phyloP scores from a whole-genome alignment of 2,113 vertebrate species.

The Pardalotus punctatus region DNA sequence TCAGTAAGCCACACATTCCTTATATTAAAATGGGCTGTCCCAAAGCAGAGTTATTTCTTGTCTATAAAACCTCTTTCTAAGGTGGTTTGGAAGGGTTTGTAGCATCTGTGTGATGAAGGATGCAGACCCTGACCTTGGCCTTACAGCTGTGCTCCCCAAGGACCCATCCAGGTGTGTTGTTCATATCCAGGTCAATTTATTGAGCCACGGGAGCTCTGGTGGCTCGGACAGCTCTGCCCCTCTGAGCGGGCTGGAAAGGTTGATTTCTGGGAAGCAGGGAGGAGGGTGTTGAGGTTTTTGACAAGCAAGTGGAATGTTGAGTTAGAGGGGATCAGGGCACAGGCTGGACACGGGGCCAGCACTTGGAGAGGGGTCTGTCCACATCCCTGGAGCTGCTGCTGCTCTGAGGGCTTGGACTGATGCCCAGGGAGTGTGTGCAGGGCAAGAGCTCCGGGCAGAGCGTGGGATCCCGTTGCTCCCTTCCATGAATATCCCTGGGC shows the following conservation, averaged over 20 bases:
- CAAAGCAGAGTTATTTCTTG: not conserved
- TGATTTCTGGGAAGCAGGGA: not conserved
- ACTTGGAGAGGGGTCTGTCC: not conserved
- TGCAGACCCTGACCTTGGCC: not conserved
- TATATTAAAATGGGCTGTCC: fast-evolving
- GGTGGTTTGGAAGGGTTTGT: not conserved
- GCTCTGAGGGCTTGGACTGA: fast-evolving
- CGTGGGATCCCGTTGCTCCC: not conserved
- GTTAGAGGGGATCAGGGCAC: fast-evolving
- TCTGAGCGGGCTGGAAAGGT: too few relatives aligned
- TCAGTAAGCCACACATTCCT: not conserved
- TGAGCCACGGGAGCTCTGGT: not conserved
- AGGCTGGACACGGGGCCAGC: not conserved
- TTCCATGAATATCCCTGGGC: fast-evolving
- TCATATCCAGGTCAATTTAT: fast-evolving
- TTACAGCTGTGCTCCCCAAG: not conserved
- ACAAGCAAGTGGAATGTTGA: not conserved
- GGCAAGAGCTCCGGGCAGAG: fast-evolving
- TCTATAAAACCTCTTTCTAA: fast-evolving
- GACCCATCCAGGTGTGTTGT: fast-evolving
- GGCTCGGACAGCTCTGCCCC: not conserved
- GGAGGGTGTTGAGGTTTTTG: not conserved
- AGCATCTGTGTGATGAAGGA: not conserved
- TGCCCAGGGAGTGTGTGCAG: not conserved
- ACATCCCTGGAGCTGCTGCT: fast-evolving